Evolutionary conservation across 2,113 vertebrate genomes (phyloP).

Genomic region (Excalfactoria chinensis): DNA sequence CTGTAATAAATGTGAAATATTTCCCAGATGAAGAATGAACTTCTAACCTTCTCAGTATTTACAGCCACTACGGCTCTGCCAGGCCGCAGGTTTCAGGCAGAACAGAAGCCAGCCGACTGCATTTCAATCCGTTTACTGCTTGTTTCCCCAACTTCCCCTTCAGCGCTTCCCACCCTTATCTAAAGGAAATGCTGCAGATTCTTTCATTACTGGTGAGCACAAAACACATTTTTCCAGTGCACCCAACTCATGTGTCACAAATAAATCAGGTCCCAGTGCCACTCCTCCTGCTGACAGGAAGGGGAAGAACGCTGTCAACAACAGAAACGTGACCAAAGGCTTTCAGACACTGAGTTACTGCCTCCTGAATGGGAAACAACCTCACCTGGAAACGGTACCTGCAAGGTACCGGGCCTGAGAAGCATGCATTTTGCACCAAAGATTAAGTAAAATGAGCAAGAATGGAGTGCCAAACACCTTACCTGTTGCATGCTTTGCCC

Average conservation of each 20-base stretch:
- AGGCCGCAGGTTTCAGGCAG: constrained; percentile 2
- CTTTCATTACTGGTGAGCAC: constrained; percentile 10
- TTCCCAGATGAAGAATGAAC: constrained; percentile 80
- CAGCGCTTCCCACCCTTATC: constrained; percentile 15
- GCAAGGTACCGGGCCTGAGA: neutral
- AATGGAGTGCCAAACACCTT: neutral
- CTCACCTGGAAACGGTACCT: neutral
- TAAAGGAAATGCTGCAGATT: constrained; percentile 28
- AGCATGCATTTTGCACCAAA: rapidly evolving
- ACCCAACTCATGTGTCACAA: neutral
- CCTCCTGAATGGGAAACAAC: neutral
- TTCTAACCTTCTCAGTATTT: constrained; percentile 67
- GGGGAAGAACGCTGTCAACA: neutral
- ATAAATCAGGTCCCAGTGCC: neutral
- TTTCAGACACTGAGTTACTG: neutral
- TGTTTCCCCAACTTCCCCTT: constrained; percentile 44
- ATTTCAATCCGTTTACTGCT: neutral
- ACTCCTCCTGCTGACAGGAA: neutral
- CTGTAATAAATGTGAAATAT: constrained; percentile 64
- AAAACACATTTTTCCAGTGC: constrained; percentile 66
- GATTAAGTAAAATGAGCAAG: rapidly evolving
- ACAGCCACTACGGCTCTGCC: constrained; percentile 63
- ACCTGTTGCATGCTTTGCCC: neutral
- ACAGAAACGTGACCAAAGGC: rapidly evolving
- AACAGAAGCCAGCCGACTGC: constrained; percentile 18